Base-by-base conservation (phyloP, 2,888 invertebrate genomes). In the Periphyllus acericola region DNA sequence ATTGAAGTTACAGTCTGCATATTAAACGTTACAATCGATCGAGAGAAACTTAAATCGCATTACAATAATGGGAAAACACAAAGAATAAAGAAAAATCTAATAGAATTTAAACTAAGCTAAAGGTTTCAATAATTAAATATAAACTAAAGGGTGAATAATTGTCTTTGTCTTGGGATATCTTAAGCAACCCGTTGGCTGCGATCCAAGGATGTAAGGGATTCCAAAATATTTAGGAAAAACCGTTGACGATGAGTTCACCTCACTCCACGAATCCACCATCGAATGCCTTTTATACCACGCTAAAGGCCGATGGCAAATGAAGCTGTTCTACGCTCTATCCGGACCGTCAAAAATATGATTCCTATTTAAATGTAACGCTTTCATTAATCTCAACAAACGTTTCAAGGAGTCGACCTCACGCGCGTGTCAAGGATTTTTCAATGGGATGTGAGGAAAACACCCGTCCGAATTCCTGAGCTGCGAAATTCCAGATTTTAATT, bases 41-140 rank as follows among this genome's bases (percentile, higher is more conserved):
- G 14, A 25, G 32, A 14, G 55, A 79, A 79, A 60, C 25, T 34
- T 25, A 79, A 79, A 66, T 80, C 32, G 14, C 32, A 29, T 71
- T 29, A 71, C 32, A 32, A 17, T 29, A 71, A 29, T 25, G n/a
- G 11, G n/a, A 66, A 66, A 66, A 25, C n/a, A 71, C 71, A 11
- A 29, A 71, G 32, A 71, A 71, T 66, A 34, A 83, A 40, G 75
- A 52, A 71, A 78, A 85, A 34, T 32, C 25, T n/a, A 6, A 71
- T 36, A 36, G 72, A 60, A 66, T 75, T 66, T 75, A 52, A 3
- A 60, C 74, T 60, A 29, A 40, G 21, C 66, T 8, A 29, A 83
- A 72, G 55, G 68, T 86, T 86, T 40, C 86, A 52, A 71, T 86
- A 72, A 86, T 86, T 86, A 86, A 86, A 86, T 79, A 71, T 52